Evolutionary conservation across 2,888 invertebrate species (phyloP).

Genomic region (Himalopsyche anomala): DNA sequence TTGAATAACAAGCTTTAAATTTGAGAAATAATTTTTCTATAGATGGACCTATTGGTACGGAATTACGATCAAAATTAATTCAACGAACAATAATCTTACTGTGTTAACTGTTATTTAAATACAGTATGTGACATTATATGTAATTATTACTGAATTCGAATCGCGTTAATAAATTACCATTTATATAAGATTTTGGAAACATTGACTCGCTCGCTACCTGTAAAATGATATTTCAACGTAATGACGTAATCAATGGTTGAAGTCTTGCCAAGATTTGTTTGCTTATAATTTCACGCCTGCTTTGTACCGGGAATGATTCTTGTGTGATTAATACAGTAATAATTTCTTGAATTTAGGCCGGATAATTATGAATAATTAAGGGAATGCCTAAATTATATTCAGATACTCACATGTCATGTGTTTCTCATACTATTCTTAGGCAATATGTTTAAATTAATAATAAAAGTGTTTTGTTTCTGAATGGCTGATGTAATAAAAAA

Average conservation of each 20-base stretch:
- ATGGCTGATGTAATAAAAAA: too few relatives aligned
- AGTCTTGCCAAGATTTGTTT: background rate
- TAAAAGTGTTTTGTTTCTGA: too few relatives aligned
- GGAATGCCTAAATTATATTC: background rate
- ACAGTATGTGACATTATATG: background rate
- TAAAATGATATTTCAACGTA: background rate
- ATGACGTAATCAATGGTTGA: background rate
- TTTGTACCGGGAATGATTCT: background rate
- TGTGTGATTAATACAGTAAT: constrained; percentile 13
- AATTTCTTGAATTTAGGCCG: background rate
- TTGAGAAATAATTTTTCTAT: too few relatives aligned
- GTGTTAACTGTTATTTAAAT: background rate
- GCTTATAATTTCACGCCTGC: constrained; percentile 5
- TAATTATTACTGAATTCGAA: background rate
- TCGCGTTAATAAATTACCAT: background rate
- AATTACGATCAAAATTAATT: too few relatives aligned
- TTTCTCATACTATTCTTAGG: too few relatives aligned
- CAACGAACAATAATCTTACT: too few relatives aligned
- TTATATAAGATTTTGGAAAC: background rate
- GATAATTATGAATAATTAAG: background rate
- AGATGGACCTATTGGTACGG: too few relatives aligned
- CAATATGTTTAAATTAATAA: too few relatives aligned
- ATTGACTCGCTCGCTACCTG: background rate
- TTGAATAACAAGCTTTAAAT: too few relatives aligned
- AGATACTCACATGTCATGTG: too few relatives aligned